phyloP scores from a whole-genome alignment of 2,113 vertebrate species.

The Microtus pennsylvanicus region DNA sequence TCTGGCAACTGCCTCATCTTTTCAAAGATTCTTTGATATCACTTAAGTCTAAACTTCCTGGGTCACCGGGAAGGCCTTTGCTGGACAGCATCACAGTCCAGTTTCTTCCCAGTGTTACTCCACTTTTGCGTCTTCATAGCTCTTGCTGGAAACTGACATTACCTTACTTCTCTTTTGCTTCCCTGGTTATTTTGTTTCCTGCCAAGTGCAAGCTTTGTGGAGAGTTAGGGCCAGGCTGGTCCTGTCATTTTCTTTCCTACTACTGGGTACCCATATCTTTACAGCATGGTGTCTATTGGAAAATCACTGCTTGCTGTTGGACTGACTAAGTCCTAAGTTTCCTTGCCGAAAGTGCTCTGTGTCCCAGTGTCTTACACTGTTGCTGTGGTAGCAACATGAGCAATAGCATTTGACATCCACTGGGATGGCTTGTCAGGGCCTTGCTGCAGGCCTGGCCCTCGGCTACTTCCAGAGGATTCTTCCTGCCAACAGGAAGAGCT shows the following conservation, averaged over 20 bases:
- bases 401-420: not conserved
- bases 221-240: no score
- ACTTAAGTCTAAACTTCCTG: not conserved
- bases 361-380: not conserved
- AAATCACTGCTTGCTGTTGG: not conserved
- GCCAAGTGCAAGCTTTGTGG: not conserved
- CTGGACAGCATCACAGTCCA: not conserved
- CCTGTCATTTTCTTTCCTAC: not conserved
- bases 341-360: not conserved
- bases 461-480: not conserved
- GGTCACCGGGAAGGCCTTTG: not conserved
- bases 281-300: not conserved
- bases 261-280: not conserved
- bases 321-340: not conserved
- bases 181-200: not conserved
- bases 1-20: not conserved
- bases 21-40: not conserved
- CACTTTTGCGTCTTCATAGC: not conserved
- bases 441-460: not conserved
- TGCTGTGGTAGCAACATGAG: not conserved
- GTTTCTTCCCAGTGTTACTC: not conserved
- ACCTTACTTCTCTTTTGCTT: not conserved
- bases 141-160: not conserved
- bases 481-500: not conserved
- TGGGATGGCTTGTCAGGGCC: not conserved